Conservation (phyloP, 2,797 vertebrate genomes). For the Sebastes oblongus region DNA sequence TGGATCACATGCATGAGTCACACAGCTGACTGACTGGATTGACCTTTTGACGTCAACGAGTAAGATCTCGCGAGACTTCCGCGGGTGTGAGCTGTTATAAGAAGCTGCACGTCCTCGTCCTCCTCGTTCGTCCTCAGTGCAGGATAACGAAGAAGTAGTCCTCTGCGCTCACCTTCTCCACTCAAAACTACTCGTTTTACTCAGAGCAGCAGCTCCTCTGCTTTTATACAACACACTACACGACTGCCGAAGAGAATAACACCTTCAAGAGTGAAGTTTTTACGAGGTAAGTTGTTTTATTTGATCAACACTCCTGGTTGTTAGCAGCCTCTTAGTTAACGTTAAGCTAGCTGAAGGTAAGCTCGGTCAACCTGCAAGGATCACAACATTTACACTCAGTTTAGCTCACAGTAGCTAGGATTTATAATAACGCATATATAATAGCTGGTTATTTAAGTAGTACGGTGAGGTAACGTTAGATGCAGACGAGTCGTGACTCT, state of each 20-base stretch:
- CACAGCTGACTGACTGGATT: background rate
- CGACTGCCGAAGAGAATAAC: background rate
- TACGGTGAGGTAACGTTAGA: accelerated
- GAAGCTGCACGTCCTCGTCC: constrained; percentile 39
- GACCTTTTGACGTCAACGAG: background rate
- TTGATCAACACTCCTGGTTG: background rate
- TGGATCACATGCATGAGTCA: background rate
- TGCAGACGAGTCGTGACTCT: background rate
- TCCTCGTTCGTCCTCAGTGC: constrained; percentile 88
- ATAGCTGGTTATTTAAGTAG: accelerated
- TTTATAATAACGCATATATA: accelerated
- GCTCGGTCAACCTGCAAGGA: constrained; percentile 25
- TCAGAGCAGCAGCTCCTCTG: background rate
- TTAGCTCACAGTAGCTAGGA: accelerated
- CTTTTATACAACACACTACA: accelerated
- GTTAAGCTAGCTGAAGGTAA: background rate
- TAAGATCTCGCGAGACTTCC: constrained; percentile 60
- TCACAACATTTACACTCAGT: background rate
- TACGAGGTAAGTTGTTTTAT: constrained; percentile 37
- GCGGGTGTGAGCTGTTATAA: constrained; percentile 37
- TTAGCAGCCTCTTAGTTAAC: constrained; percentile 17
- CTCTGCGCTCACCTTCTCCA: accelerated
- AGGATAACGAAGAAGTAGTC: constrained; percentile 78
- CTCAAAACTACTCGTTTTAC: background rate
- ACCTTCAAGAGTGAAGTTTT: background rate